These are phyloP conservation scores for Tholera decimalis DNA, from an alignment of 2,888 invertebrate species.

Conservation along the genomic window DNA sequence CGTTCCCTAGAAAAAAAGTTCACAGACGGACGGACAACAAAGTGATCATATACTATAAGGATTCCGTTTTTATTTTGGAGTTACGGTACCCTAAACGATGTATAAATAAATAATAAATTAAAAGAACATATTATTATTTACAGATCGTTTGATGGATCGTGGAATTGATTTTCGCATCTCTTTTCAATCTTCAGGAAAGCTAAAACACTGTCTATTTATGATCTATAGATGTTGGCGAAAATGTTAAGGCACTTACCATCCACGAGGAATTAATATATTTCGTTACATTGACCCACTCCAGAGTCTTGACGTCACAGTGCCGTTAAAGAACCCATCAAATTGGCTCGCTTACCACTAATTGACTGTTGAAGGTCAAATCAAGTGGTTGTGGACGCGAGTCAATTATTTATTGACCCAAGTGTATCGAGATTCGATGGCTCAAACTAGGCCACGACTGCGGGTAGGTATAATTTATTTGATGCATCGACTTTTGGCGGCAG, in stretches of 20 bases:
- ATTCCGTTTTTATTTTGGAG: too few relatives aligned
- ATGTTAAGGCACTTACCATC: neutral
- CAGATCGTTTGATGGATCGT: too few relatives aligned
- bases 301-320: conserved; percentile 61
- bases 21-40: too few relatives aligned
- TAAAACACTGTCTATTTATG: neutral
- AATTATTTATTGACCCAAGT: conserved; percentile 85
- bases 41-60: too few relatives aligned
- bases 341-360: conserved; percentile 67
- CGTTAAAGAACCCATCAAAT: conserved; percentile 61
- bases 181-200: neutral
- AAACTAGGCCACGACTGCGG: conserved; percentile 70
- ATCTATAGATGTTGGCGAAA: neutral
- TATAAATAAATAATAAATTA: too few relatives aligned
- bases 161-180: neutral
- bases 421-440: conserved; percentile 80
- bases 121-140: too few relatives aligned
- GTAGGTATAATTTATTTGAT: conserved; percentile 72
- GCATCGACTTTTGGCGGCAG: conserved; percentile 53
- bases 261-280: conserved; percentile 7
- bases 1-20: too few relatives aligned
- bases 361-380: conserved; percentile 77
- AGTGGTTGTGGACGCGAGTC: conserved; percentile 74
- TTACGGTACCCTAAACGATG: too few relatives aligned
- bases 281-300: conserved; percentile 35